Percentiles rank a stretch among this genome's conserved stretches.
Conservation (phyloP, 2,797 vertebrate genomes). For the Telmatherina bonti region DNA sequence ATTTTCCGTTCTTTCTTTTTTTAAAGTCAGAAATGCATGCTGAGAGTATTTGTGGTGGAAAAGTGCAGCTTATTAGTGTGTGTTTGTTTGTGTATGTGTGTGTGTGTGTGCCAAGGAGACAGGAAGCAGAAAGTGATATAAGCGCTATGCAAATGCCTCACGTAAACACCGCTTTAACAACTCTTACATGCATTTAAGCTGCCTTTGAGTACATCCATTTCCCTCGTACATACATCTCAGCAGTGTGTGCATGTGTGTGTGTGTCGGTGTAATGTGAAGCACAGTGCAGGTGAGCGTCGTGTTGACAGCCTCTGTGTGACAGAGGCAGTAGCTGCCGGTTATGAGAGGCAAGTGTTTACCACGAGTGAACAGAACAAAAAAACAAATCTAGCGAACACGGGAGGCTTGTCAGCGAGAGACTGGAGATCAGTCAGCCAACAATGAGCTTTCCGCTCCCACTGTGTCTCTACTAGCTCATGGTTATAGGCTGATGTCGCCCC, state of each 20-base stretch:
- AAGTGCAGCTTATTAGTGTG: constrained; percentile 39
- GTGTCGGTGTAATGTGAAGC: constrained; percentile 28
- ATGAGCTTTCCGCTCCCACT: constrained; percentile 62
- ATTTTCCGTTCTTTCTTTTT: constrained; percentile 64
- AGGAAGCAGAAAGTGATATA: constrained; percentile 53
- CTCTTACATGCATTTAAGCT: constrained; percentile 68
- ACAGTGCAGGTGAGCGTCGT: constrained; percentile 31
- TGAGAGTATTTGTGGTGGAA: constrained; percentile 52
- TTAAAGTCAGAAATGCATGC: constrained; percentile 54
- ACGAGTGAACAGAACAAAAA: constrained; percentile 62
- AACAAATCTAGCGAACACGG: constrained; percentile 66
- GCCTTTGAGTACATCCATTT: constrained; percentile 67
- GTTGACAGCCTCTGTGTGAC: constrained; percentile 68
- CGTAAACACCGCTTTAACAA: constrained; percentile 71
- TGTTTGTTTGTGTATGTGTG: constrained; percentile 18
- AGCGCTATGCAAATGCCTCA: constrained; percentile 71
- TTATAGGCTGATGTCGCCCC: constrained; percentile 68
- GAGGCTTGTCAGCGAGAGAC: constrained; percentile 65
- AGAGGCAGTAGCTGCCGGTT: constrained; percentile 64
- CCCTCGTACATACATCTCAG: constrained; percentile 45
- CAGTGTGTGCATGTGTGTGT: constrained; percentile 18
- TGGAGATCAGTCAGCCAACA: constrained; percentile 72
- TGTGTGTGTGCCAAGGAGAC: constrained; percentile 19
- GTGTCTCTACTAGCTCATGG: constrained; percentile 57
- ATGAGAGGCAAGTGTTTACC: constrained; percentile 75